Conservation (phyloP, 2,797 vertebrate species). For the Threskiornis aethiopicus region DNA sequence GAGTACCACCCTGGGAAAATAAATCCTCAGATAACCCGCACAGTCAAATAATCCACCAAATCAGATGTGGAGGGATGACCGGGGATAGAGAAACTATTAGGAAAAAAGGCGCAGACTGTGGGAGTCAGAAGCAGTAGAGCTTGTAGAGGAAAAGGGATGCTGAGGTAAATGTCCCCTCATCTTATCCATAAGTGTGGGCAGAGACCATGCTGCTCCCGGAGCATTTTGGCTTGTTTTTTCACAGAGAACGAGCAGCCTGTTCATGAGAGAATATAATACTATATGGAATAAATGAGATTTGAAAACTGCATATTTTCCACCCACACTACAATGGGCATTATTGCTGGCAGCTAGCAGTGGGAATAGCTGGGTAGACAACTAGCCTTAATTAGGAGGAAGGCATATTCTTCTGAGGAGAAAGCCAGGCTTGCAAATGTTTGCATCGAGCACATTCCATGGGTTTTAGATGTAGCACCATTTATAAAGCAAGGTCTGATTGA, state of each 20-base stretch:
- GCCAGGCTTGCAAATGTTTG: slow-evolving; percentile 4
- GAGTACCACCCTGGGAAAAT: slow-evolving; percentile 23
- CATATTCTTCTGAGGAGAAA: slow-evolving; percentile 50
- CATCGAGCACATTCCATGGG: background rate
- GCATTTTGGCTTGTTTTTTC: slow-evolving; percentile 32
- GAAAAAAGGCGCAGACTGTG: background rate
- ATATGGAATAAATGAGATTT: slow-evolving; percentile 61
- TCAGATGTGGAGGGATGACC: slow-evolving; percentile 8
- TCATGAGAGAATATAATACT: slow-evolving; percentile 46
- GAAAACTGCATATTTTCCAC: slow-evolving; percentile 56
- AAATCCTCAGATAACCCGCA: slow-evolving; percentile 42
- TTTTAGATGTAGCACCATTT: background rate
- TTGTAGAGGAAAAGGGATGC: background rate
- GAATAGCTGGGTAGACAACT: slow-evolving; percentile 49
- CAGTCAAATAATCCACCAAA: slow-evolving; percentile 34
- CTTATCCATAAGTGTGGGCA: slow-evolving; percentile 6
- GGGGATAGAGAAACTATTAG: background rate
- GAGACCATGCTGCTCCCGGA: slow-evolving; percentile 2
- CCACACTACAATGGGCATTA: slow-evolving; percentile 61
- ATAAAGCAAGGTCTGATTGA: slow-evolving; percentile 7
- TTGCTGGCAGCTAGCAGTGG: slow-evolving; percentile 47
- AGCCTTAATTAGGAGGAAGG: slow-evolving; percentile 53
- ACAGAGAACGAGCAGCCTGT: slow-evolving; percentile 34
- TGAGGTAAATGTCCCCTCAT: slow-evolving; percentile 40
- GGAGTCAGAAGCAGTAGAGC: slow-evolving; percentile 10